Evolutionary conservation across 2,797 vertebrate genomes (phyloP), one percentile per base, ranked within the genome.

Genomic region (Tapera naevia): DNA sequence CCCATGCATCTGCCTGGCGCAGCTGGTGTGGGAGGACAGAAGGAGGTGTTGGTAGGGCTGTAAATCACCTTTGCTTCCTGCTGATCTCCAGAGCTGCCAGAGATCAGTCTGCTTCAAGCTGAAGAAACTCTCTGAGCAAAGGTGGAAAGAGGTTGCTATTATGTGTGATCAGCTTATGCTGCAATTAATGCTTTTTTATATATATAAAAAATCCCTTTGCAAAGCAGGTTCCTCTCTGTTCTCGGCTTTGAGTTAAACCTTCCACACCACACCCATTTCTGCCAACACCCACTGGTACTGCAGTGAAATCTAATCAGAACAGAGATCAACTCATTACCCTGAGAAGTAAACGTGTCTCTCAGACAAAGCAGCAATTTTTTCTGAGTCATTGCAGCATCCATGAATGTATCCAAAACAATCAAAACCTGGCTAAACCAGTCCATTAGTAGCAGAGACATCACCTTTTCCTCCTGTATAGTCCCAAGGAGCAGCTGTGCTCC

Each of bases 301-400:
- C 95, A 92, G 94, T 79, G 91, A 92, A 95, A 95, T 89, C 92
- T 93, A 96, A 96, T 95, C 94, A 86, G 72, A 94, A 70, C 23
- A 3, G 85, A 94, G 94, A 91, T 96, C 95, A 85, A 74, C 93
- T 95, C 92, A 85, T 92, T 93, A 97, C 69, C 69, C 95, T 93
- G 93, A 95, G 91, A 95, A 96, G 93, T 86, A 93, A 96, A 96
- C 18, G 91, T 86, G 95, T 96, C 92, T 97, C 86, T 97, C 89
- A 96, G 93, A 95, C 96, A 97, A 97, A 95, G 96, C 92, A 95
- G 95, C 94, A 95, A 95, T 97, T 96, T 97, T 88, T 80, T 92
- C 93, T 96, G 95, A 96, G 95, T 97, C 95, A 96, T 81, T 92
- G 92, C 89, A 95, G 94, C 96, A 97, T 97, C 96, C 81, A 86